Evolutionary conservation across 2,797 vertebrate species (phyloP), one percentile per base, ranked within the genome.

Genomic region (Columba guinea): DNA sequence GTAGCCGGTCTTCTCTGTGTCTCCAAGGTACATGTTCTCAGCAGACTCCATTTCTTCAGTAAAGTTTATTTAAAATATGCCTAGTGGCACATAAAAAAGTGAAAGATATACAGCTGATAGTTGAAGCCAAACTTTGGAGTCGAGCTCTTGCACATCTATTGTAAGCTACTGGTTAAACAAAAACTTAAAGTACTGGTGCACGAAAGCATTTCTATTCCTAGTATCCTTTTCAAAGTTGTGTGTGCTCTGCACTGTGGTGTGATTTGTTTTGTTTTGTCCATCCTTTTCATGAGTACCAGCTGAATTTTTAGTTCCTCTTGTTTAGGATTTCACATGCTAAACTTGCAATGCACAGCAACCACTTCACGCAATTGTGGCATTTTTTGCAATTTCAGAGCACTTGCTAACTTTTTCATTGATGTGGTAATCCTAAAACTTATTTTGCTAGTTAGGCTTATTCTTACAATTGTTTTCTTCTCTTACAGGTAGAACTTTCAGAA

Each of bases 401-500:
- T 56, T 58, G 37, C 35, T 71, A 56, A 49, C 16, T 60, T 86
- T 15, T 80, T 51, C 65, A 75, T 75, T 63, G 64, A 2, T 5
- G 1, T 69, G 22, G 64, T 81, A 11, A 41, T 75, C n/a, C 21
- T 71, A 51, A 53, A 89, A n/a, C 20, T n/a, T 32, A 81, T 81
- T 73, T 77, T 76, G 8, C 27, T 90, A 1, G 32, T 67, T 53
- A 51, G 23, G 14, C 37, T 48, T 91, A 44, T 49, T 90, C 84
- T 85, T 77, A 58, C 34, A 91, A 81, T 64, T 82, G 14, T 78
- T 90, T 77, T 88, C 23, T 96, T 97, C 49, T 95, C 63, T 97
- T 95, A 48, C 95, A 98, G 98, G 85, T 94, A 60, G 76, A 84
- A 41, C 73, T 89, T 93, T 32, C 37, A 78, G 75, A 95, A 85